These are phyloP conservation scores for Zeugodacus cucurbitae DNA, from an alignment of 1,140 invertebrate species.

Conservation along the genomic window DNA sequence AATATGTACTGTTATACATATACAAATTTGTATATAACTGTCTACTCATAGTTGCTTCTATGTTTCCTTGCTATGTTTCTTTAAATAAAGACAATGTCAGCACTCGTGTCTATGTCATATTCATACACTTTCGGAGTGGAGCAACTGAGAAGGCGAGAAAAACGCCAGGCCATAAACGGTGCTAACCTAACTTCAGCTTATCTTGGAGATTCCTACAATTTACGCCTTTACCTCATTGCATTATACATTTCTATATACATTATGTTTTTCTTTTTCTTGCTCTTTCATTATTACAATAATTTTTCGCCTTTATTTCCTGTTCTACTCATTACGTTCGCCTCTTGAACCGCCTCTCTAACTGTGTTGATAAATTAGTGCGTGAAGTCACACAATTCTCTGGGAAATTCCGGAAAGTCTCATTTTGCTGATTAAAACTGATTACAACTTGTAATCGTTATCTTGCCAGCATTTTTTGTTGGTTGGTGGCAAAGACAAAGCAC, in stretches of 20 bases:
- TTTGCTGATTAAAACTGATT: slow-evolving; percentile 27
- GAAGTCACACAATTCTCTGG: background rate
- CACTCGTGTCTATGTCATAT: background rate
- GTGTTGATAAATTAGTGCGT: background rate
- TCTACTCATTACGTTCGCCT: background rate
- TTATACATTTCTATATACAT: no score
- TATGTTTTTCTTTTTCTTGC: background rate
- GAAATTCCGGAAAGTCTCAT: background rate
- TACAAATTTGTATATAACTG: background rate
- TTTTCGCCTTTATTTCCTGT: slow-evolving; percentile 13
- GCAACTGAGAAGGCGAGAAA: background rate
- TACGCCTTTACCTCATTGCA: no score
- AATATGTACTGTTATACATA: background rate
- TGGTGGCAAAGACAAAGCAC: background rate
- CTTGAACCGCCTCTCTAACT: background rate
- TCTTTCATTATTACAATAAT: background rate
- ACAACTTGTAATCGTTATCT: slow-evolving; percentile 1
- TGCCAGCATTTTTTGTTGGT: background rate
- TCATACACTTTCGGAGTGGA: background rate
- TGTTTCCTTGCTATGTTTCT: background rate
- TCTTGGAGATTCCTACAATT: no score
- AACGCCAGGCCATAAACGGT: background rate
- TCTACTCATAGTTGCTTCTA: no score
- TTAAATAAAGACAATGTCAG: background rate
- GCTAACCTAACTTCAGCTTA: no score